Conservation (phyloP, 2,797 vertebrate species). For the Falco concolor region DNA sequence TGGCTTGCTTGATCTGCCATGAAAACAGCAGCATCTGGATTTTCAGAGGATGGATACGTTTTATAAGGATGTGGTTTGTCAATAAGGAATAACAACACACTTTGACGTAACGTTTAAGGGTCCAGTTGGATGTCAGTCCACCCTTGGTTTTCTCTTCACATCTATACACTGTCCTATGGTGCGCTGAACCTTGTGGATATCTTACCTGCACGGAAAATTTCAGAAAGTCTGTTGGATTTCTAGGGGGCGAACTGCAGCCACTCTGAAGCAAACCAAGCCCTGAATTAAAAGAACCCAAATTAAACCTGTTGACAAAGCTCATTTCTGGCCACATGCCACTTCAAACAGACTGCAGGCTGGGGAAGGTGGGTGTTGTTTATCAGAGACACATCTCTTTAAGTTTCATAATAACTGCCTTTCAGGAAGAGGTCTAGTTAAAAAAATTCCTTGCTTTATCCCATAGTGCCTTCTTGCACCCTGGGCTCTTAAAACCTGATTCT, state of each 20-base stretch:
- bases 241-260: not conserved
- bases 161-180: not conserved
- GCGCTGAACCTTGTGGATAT: not conserved
- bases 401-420: conserved; percentile 71
- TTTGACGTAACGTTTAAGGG: not conserved
- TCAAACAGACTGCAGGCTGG: conserved; percentile 69
- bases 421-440: conserved; percentile 65
- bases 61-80: not conserved
- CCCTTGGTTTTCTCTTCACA: not conserved
- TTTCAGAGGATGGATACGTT: not conserved
- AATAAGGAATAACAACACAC: not conserved
- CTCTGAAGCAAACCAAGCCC: not conserved
- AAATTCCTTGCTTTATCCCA: conserved; percentile 45
- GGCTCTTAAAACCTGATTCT: conserved; percentile 14
- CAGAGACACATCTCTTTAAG: conserved; percentile 62
- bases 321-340: conserved; percentile 70
- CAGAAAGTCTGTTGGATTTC: not conserved
- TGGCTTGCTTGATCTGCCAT: not conserved
- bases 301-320: conserved; percentile 61
- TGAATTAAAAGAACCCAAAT: conserved; percentile 54
- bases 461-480: conserved; percentile 18
- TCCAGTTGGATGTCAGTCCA: not conserved
- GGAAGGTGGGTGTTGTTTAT: conserved; percentile 71
- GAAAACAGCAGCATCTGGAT: not conserved
- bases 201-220: not conserved